phyloP scores from a whole-genome alignment of 2,888 invertebrate genomes.

The Drosophila cracens region DNA sequence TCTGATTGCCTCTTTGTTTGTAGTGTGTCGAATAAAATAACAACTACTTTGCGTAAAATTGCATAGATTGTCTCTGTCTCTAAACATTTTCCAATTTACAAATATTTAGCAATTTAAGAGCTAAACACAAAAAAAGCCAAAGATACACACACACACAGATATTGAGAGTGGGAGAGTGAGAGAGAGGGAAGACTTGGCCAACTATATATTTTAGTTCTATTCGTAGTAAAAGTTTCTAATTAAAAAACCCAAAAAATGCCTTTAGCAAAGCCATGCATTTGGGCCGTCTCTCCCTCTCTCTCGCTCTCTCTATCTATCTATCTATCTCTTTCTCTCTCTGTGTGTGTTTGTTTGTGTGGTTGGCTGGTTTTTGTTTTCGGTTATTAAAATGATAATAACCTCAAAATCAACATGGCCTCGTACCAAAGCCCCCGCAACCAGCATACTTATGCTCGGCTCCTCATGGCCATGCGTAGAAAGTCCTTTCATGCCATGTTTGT shows the following conservation, averaged over 20 bases:
- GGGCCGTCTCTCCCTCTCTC: not conserved
- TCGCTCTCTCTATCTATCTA: not conserved
- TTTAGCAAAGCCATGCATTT: constrained; percentile 35
- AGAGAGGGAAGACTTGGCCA: constrained; percentile 7
- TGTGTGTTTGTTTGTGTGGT: constrained; percentile 19
- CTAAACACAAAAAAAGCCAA: constrained; percentile 14
- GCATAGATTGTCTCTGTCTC: constrained; percentile 29
- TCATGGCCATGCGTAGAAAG: constrained; percentile 71
- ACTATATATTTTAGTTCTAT: constrained; percentile 61
- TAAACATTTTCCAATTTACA: constrained; percentile 65
- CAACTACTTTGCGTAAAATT: constrained; percentile 59
- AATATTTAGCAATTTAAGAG: constrained; percentile 61
- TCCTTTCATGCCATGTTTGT: constrained; percentile 75
- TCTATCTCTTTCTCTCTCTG: not conserved
- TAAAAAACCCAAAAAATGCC: constrained; percentile 67
- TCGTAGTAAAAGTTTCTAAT: constrained; percentile 60
- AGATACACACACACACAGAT: not conserved
- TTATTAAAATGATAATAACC: constrained; percentile 79
- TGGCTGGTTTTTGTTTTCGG: constrained; percentile 63
- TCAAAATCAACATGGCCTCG: constrained; percentile 69
- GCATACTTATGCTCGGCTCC: constrained; percentile 18
- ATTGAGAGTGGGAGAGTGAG: not conserved
- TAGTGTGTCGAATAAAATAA: constrained; percentile 62
- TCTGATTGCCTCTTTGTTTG: constrained; percentile 41
- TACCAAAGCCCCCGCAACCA: constrained; percentile 7